Percentiles rank a stretch among this genome's conserved stretches.
These are phyloP conservation scores for Nymphalis polychloros DNA, from an alignment of 2,888 invertebrate genomes.

Conservation along the genomic window DNA sequence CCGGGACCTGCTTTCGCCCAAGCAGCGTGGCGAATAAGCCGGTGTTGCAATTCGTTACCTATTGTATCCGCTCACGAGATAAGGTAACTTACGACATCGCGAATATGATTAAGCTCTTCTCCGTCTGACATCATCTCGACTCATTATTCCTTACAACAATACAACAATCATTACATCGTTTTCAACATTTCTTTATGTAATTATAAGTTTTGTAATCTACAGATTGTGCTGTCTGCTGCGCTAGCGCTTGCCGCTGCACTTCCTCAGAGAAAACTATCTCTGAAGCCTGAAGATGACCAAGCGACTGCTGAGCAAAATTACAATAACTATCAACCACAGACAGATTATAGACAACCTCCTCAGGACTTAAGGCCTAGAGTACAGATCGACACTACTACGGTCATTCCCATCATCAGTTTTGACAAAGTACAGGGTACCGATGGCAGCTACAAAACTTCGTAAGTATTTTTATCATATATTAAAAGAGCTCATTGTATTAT, in stretches of 20 bases:
- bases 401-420: constrained; percentile 89
- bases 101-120: constrained; percentile 78
- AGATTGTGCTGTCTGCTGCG: constrained; percentile 65
- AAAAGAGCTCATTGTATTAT: too few relatives aligned
- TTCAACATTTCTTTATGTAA: background rate
- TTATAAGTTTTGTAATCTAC: constrained; percentile 44
- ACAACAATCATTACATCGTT: constrained; percentile 19
- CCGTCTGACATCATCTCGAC: constrained; percentile 63
- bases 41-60: constrained; percentile 71
- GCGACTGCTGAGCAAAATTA: constrained; percentile 67
- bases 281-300: constrained; percentile 68
- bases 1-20: constrained; percentile 74
- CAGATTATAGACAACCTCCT: constrained; percentile 60
- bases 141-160: constrained; percentile 36
- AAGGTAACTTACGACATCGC: constrained; percentile 74
- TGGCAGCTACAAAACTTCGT: constrained; percentile 91
- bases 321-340: constrained; percentile 60
- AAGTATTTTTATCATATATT: constrained; percentile 55
- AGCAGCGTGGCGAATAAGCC: constrained; percentile 71
- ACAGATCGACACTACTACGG: constrained; percentile 85
- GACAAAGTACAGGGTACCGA: constrained; percentile 92
- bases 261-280: constrained; percentile 69
- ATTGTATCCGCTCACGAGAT: constrained; percentile 70
- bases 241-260: constrained; percentile 69
- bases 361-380: constrained; percentile 72